A percentile compares a stretch with the other conserved stretches of the same genome.
Evolutionary conservation across 1,140 invertebrate species (phyloP).

Genomic region (Drosophila setifemur): DNA sequence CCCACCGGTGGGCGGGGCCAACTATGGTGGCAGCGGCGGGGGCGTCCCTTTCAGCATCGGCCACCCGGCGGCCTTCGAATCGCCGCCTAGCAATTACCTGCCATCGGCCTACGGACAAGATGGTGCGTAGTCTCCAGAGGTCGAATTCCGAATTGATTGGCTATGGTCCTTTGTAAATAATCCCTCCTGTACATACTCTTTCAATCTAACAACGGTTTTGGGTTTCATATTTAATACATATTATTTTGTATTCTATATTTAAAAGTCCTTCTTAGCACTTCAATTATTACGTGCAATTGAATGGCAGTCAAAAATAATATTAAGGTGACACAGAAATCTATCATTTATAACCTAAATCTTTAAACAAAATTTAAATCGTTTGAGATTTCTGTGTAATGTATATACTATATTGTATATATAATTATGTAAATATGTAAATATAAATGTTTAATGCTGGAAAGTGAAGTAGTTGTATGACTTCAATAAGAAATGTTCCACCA

Average conservation of each 20-base stretch:
- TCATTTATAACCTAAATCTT: too few relatives aligned
- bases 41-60: conserved; percentile 71
- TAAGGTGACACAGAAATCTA: too few relatives aligned
- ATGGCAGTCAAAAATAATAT: too few relatives aligned
- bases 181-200: conserved; percentile 18
- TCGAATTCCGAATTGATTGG: not conserved
- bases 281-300: too few relatives aligned
- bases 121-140: conserved; percentile 63
- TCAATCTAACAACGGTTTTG: not conserved
- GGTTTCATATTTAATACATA: not conserved
- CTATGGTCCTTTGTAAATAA: not conserved
- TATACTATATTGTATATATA: too few relatives aligned
- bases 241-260: too few relatives aligned
- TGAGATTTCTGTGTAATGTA: too few relatives aligned
- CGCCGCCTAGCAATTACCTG: conserved; percentile 74
- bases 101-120: conserved; percentile 78
- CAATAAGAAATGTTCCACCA: too few relatives aligned
- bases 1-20: conserved; percentile 61
- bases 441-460: too few relatives aligned
- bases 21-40: conserved; percentile 49
- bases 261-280: too few relatives aligned
- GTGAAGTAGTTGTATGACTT: too few relatives aligned
- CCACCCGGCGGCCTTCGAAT: conserved; percentile 74
- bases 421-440: not conserved
- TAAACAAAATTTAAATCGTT: too few relatives aligned